Conservation (phyloP, 2,888 invertebrate species). For the Abrostola tripartita region DNA sequence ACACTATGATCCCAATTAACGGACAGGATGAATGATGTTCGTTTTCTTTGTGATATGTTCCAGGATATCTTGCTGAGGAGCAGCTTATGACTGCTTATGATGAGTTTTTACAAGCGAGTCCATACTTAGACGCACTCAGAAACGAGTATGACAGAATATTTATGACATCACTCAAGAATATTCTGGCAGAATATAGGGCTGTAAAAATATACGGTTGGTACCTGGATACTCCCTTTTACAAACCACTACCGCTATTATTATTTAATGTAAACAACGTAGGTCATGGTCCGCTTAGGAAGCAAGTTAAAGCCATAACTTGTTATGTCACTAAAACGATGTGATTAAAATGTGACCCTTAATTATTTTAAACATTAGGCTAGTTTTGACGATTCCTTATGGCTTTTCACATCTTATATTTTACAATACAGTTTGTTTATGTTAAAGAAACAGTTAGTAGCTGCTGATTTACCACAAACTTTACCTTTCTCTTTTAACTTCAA, state of each 20-base stretch:
- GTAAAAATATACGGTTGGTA: slow-evolving; percentile 82
- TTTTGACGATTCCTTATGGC: not conserved
- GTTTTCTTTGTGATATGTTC: slow-evolving; percentile 51
- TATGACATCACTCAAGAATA: slow-evolving; percentile 83
- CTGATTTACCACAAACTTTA: no score
- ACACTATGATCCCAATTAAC: slow-evolving; percentile 53
- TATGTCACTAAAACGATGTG: slow-evolving; percentile 17
- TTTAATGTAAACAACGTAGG: not conserved
- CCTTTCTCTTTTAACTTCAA: no score
- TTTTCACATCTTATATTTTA: not conserved
- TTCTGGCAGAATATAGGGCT: slow-evolving; percentile 84
- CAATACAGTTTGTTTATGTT: no score
- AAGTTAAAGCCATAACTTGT: slow-evolving; percentile 13
- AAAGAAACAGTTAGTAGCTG: no score
- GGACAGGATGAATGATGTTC: slow-evolving; percentile 40
- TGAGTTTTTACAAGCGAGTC: slow-evolving; percentile 84
- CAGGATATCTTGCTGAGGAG: slow-evolving; percentile 85
- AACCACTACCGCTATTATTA: slow-evolving; percentile 12
- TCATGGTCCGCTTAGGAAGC: not conserved
- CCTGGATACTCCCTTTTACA: not conserved
- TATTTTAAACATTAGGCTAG: not conserved
- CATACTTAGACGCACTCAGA: slow-evolving; percentile 80
- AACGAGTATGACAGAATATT: slow-evolving; percentile 85
- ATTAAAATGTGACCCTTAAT: not conserved
- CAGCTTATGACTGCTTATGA: slow-evolving; percentile 85